Percentiles rank a stretch among this genome's conserved stretches.
These are phyloP conservation scores for Ceyx cyanopectus DNA, from an alignment of 2,113 vertebrate species.

Conservation along the genomic window DNA sequence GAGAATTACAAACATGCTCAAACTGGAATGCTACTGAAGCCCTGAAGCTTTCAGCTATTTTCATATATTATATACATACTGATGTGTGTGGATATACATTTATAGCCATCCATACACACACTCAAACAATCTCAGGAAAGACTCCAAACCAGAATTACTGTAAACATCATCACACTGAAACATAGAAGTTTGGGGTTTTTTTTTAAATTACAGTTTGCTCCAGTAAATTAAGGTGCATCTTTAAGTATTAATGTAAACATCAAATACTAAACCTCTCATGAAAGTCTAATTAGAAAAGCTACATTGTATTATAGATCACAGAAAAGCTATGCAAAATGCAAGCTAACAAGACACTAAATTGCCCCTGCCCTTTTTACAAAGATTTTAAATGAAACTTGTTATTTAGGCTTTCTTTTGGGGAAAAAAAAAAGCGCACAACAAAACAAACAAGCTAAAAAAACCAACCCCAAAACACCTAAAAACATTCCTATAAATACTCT, in stretches of 20 bases:
- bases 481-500: neutral
- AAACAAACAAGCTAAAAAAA: no score
- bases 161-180: neutral
- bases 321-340: neutral
- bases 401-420: neutral
- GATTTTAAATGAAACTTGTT: neutral
- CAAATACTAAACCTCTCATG: neutral
- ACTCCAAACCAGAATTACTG: neutral
- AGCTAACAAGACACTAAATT: neutral
- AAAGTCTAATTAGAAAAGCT: neutral
- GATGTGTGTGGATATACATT: neutral
- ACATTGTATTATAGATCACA: neutral
- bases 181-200: no score
- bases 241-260: neutral
- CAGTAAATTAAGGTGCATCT: neutral
- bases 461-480: no score
- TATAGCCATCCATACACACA: neutral
- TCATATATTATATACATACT: neutral
- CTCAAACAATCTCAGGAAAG: neutral
- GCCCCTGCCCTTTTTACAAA: neutral
- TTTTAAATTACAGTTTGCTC: neutral
- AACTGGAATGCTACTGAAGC: neutral
- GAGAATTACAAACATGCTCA: neutral
- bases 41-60: neutral
- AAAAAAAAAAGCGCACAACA: neutral